Base-by-base conservation (phyloP, 2,113 vertebrate genomes). In the Labeo catla region DNA sequence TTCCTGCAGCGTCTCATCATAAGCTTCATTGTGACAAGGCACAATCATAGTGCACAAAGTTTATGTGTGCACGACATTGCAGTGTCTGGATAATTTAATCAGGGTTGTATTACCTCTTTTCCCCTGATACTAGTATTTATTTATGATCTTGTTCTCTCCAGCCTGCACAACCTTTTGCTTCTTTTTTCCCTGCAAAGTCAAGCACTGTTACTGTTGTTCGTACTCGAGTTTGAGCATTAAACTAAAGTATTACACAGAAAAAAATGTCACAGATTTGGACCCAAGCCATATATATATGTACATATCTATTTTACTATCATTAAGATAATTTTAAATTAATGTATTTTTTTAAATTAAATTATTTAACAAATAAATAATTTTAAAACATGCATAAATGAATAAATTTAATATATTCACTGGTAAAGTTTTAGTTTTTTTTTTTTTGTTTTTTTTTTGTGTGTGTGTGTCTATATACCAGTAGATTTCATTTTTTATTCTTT, bases 81-180 rank as follows among this genome's bases (percentile, higher is more conserved):
- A 61, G 47, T 59, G 23, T 70, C 15, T 70, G 39, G n/a, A 72
- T 86, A 73, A 80, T 86, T 81, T 45, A 39, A 59, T 86, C 65
- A 72, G 65, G n/a, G 65, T 36, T 86, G 76, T 73, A 80, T 85
- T 79, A 79, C 76, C 43, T 59, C 63, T 80, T 72, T 85, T 57
- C 84, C 84, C 63, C 21, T 66, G 54, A 61, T n/a, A 79, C 47
- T 59, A 72, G 34, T 86, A 68, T 79, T 57, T 85, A 23, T 63
- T 72, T 73, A 73, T 21, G 65, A 34, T 45, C 28, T 72, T 54
- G 81, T 83, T 70, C 65, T 54, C 28, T 45, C 8, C 77, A 63
- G 54, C 34, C 36, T n/a, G 12, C 57, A 61, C 57, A 61, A 61
- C 23, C 76, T 77, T 76, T 54, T 45, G 13, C 63, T 63, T 76